A percentile compares a stretch with the other conserved stretches of the same genome.
Evolutionary conservation across 2,113 vertebrate genomes (phyloP).

Genomic region (Pangasianodon gigas): DNA sequence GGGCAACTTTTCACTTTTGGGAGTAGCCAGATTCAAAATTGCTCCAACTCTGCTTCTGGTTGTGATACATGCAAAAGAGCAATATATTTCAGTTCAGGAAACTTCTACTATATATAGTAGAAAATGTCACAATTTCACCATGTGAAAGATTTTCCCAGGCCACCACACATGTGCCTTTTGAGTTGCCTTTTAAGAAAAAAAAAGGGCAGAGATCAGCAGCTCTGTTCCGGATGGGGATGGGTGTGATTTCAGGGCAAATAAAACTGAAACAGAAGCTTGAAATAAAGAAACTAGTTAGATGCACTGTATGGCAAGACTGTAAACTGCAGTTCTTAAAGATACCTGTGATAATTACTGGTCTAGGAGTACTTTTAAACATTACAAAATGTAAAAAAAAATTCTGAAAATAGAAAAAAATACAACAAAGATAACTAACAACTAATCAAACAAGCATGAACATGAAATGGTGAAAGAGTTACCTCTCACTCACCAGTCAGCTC

Average conservation of each 20-base stretch:
- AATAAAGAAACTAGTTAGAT: neutral
- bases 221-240: neutral
- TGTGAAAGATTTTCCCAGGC: neutral
- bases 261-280: neutral
- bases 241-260: neutral
- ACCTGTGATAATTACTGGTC: neutral
- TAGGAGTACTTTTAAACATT: neutral
- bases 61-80: neutral
- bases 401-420: neutral
- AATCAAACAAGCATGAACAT: neutral
- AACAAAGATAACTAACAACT: conserved; percentile 12
- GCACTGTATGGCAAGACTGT: neutral
- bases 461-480: neutral
- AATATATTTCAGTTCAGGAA: neutral
- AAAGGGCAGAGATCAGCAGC: neutral
- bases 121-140: neutral
- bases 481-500: neutral
- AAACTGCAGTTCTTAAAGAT: neutral
- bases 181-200: neutral
- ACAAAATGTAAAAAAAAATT: neutral
- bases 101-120: neutral
- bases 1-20: neutral
- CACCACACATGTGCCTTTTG: neutral
- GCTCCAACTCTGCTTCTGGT: neutral
- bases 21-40: neutral